Evolutionary conservation across 92 coral and sea anemone species (phyloP).

Genomic region (Epizoanthus ramosus): DNA sequence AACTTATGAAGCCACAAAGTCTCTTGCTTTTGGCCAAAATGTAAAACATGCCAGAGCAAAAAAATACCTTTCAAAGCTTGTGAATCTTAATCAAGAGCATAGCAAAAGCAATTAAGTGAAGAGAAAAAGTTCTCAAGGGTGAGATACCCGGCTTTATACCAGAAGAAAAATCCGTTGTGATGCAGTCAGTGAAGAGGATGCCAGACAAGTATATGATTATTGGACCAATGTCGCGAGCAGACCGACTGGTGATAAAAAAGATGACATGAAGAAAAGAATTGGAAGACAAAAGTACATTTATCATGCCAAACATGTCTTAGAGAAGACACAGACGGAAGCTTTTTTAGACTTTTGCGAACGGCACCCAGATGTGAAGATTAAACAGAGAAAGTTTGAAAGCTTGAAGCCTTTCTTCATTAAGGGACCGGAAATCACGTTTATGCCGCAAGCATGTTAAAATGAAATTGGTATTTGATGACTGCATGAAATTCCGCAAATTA

Average conservation of each 20-base stretch:
- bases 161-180: constrained; percentile 21
- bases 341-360: constrained; percentile 17
- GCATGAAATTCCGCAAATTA: constrained; percentile 19
- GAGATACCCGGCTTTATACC: constrained; percentile 2
- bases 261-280: background rate
- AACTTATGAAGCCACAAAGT: constrained; percentile 12
- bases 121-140: constrained; percentile 14
- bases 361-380: constrained; percentile 28
- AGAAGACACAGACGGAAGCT: constrained; percentile 36
- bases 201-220: constrained; percentile 18
- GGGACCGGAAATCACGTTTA: constrained; percentile 32
- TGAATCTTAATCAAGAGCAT: constrained; percentile 42
- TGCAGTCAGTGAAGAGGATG: constrained; percentile 29
- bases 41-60: constrained; percentile 29
- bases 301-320: constrained; percentile 35
- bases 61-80: constrained; percentile 24
- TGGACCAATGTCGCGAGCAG: constrained; percentile 26
- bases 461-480: constrained; percentile 15
- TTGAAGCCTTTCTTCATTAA: constrained; percentile 31
- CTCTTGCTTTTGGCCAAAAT: constrained; percentile 43
- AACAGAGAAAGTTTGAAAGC: constrained; percentile 40
- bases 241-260: constrained; percentile 21
- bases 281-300: constrained; percentile 28
- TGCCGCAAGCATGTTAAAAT: constrained; percentile 33
- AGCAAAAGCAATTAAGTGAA: constrained; percentile 6